Evolutionary conservation across 2,888 invertebrate species (phyloP).

Genomic region (Ennomos erosarius): DNA sequence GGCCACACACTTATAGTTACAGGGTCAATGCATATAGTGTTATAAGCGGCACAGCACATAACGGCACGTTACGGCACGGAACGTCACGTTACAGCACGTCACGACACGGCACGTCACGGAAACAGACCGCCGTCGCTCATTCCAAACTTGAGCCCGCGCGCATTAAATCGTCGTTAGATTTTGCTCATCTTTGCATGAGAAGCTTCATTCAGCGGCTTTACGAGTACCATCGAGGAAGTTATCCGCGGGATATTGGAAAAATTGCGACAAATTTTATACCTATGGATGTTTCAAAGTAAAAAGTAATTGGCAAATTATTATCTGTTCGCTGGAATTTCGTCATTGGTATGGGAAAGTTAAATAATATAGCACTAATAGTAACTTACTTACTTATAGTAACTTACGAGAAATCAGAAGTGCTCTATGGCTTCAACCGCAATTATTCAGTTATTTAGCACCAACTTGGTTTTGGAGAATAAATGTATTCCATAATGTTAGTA

Average conservation of each 20-base stretch:
- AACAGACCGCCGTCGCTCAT: constrained; percentile 14
- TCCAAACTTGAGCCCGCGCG: constrained; percentile 14
- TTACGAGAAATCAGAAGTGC: too few species aligned
- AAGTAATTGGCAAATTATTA: too few species aligned
- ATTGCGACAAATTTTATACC: background rate
- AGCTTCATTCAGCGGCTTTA: constrained; percentile 19
- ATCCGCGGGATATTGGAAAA: constrained; percentile 5
- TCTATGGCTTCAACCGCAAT: too few species aligned
- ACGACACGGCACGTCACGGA: constrained; percentile 12
- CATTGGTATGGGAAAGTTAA: too few species aligned
- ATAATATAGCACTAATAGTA: too few species aligned
- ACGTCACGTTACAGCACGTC: background rate
- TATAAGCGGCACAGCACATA: background rate
- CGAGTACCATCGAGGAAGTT: constrained; percentile 19
- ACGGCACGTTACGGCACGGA: background rate
- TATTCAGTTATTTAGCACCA: too few species aligned
- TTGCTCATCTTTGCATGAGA: constrained; percentile 21
- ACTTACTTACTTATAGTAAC: too few species aligned
- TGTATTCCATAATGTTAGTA: too few species aligned
- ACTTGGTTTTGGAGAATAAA: too few species aligned
- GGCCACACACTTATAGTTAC: too few species aligned
- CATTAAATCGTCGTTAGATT: constrained; percentile 28
- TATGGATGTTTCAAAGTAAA: too few species aligned
- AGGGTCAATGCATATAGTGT: background rate
- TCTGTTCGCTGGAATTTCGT: too few species aligned